Evolutionary conservation across 2,113 vertebrate genomes (phyloP).

Genomic region (Recurvirostra avosetta): DNA sequence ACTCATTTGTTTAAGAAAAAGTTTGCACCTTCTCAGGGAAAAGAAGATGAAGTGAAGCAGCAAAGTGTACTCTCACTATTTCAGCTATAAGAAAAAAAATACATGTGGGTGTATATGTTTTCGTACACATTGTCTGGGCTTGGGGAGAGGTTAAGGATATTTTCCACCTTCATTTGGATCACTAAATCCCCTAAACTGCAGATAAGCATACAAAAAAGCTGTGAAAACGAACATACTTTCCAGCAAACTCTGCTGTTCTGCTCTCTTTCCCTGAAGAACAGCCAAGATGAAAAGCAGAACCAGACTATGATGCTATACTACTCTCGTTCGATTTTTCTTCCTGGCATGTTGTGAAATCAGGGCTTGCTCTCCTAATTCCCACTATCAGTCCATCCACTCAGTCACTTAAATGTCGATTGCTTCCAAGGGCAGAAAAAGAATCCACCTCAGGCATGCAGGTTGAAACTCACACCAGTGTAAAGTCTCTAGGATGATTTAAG

Average conservation of each 20-base stretch:
- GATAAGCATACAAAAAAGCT: background rate
- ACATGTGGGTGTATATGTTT: background rate
- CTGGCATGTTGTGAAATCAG: background rate
- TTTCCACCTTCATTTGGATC: background rate
- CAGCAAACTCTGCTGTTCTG: background rate
- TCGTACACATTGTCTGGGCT: background rate
- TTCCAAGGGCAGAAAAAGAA: background rate
- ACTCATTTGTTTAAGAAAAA: background rate
- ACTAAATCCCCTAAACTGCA: background rate
- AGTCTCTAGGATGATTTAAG: background rate
- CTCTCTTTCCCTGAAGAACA: background rate
- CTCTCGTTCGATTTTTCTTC: background rate
- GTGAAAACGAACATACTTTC: background rate
- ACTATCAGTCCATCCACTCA: background rate
- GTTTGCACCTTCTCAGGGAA: background rate
- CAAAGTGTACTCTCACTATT: background rate
- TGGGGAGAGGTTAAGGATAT: background rate
- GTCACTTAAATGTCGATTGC: background rate
- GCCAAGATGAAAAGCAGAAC: slow-evolving; percentile 38
- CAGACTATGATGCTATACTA: background rate
- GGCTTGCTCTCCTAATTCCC: background rate
- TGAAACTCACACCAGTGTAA: background rate
- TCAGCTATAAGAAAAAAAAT: background rate
- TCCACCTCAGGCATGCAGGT: background rate
- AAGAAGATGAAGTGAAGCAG: background rate